phyloP scores from a whole-genome alignment of 2,888 invertebrate species.

The Neria commutata region DNA sequence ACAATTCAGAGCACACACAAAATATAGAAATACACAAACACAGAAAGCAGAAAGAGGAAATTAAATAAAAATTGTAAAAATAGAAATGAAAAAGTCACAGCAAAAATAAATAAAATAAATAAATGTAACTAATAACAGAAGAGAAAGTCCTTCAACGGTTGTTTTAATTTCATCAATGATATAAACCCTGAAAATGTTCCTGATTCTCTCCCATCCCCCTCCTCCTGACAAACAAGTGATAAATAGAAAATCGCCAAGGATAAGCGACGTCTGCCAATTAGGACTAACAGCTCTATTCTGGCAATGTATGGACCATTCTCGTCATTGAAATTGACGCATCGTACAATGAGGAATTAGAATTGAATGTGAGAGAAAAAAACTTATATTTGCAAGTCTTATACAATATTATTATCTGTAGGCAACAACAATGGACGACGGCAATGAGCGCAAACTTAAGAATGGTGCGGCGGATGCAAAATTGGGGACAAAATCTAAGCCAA shows the following conservation, averaged over 20 bases:
- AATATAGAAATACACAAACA: conserved; percentile 4
- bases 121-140: conserved; percentile 23
- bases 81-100: conserved; percentile 7
- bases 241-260: no score
- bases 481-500: conserved; percentile 6
- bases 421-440: background rate
- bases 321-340: conserved; percentile 32
- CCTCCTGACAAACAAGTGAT: no score
- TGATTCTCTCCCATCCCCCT: no score
- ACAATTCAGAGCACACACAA: background rate
- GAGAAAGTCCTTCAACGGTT: background rate
- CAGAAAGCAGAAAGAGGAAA: background rate
- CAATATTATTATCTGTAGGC: no score
- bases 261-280: no score
- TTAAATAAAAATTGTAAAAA: conserved; percentile 3
- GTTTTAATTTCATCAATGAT: no score
- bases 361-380: no score
- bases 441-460: background rate
- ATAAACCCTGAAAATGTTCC: no score
- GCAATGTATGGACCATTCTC: no score
- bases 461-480: background rate
- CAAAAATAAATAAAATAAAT: background rate
- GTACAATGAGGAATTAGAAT: no score
- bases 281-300: no score
- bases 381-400: no score